phyloP scores from a whole-genome alignment of 2,797 vertebrate genomes.

The Myotis vivesi region DNA sequence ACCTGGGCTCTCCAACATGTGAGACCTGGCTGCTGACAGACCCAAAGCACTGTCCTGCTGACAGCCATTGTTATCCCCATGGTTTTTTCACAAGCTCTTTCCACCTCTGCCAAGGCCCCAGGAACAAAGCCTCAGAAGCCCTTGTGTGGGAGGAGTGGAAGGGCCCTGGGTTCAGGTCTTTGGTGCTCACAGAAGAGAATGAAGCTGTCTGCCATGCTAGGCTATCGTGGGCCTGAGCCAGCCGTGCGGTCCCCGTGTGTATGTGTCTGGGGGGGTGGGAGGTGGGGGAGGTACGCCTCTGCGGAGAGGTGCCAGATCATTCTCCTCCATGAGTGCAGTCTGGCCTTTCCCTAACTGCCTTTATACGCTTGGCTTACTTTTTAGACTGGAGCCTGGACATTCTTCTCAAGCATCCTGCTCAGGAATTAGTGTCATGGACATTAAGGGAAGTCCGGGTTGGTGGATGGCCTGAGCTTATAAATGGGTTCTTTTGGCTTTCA shows the following conservation, averaged over 20 bases:
- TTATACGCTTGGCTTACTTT: neutral
- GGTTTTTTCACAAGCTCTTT: neutral
- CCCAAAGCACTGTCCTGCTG: neutral
- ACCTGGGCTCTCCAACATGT: neutral
- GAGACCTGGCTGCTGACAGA: neutral
- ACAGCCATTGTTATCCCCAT: neutral
- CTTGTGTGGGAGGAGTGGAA: accelerated
- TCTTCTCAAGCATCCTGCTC: neutral
- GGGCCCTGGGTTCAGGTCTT: neutral
- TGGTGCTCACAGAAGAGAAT: neutral
- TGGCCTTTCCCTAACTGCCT: neutral
- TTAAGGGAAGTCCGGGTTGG: neutral
- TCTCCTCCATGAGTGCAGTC: too few species aligned
- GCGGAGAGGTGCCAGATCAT: too few species aligned
- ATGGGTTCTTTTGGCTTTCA: neutral
- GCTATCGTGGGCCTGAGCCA: neutral
- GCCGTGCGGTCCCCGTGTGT: neutral
- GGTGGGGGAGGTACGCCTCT: neutral
- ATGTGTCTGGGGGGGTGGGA: too few species aligned
- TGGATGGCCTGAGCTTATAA: neutral
- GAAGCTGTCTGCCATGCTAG: neutral
- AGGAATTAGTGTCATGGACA: neutral
- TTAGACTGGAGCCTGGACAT: neutral
- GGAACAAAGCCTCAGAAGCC: neutral
- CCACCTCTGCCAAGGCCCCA: neutral